Conservation (phyloP, 2,888 invertebrate genomes). For the Epinotia brunnichana region DNA sequence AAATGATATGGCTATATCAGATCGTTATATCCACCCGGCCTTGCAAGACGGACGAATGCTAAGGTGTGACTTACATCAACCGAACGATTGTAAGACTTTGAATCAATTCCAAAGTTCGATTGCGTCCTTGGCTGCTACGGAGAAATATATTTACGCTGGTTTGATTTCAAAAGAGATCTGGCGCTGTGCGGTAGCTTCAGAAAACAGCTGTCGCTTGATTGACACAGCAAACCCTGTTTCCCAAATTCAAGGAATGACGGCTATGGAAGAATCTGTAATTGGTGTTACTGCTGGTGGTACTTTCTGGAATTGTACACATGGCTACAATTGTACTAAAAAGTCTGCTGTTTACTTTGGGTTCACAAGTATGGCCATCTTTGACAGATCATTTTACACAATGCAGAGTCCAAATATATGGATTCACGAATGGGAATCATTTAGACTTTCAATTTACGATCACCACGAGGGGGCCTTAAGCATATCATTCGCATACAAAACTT, state of each 20-base stretch:
- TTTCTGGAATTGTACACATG: not conserved
- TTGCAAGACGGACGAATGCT: slow-evolving; percentile 9
- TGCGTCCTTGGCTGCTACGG: slow-evolving; percentile 2
- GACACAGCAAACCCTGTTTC: not conserved
- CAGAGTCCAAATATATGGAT: not conserved
- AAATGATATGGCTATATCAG: not conserved
- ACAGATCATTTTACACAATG: not conserved
- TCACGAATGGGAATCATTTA: not conserved
- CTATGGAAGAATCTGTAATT: not conserved
- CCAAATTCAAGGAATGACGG: not conserved
- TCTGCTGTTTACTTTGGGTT: no score
- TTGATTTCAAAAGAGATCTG: not conserved
- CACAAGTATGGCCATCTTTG: not conserved
- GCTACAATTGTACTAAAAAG: not conserved
- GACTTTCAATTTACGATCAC: not conserved
- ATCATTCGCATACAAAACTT: not conserved
- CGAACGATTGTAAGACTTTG: not conserved
- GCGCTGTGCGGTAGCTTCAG: slow-evolving; percentile 7
- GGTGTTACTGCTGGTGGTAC: slow-evolving; percentile 1
- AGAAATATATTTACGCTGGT: slow-evolving; percentile 1
- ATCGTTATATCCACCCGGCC: slow-evolving; percentile 9
- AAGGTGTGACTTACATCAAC: slow-evolving; percentile 9
- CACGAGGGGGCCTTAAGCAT: not conserved
- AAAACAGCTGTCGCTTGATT: slow-evolving; percentile 13
- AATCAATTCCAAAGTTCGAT: not conserved